Evolutionary conservation across 2,888 invertebrate species (phyloP).

Genomic region (Tribolium freemani): DNA sequence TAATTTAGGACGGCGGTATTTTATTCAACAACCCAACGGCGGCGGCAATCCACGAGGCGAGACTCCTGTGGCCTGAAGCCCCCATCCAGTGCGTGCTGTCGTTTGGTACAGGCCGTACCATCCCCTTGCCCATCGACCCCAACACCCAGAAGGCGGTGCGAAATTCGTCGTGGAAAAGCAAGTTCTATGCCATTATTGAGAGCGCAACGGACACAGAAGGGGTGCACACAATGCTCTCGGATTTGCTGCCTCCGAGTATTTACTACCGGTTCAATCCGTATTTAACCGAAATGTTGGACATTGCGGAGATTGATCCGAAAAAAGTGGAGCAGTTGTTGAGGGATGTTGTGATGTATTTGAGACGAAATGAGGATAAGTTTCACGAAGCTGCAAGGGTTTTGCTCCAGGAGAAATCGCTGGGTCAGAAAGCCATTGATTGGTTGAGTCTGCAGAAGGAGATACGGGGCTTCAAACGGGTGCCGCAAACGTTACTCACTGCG

Average conservation of each 20-base stretch:
- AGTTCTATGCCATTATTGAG: conserved; percentile 84
- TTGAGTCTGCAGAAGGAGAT: conserved; percentile 44
- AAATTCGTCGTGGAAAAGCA: conserved; percentile 78
- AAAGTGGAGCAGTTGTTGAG: conserved; percentile 78
- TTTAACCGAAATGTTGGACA: conserved; percentile 80
- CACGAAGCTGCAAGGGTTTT: conserved; percentile 72
- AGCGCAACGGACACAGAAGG: conserved; percentile 90
- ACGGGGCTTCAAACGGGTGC: conserved; percentile 41
- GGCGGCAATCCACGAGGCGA: conserved; percentile 89
- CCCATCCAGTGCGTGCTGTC: conserved; percentile 85
- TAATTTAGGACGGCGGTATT: conserved; percentile 82
- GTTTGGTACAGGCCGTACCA: conserved; percentile 82
- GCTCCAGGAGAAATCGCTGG: conserved; percentile 15
- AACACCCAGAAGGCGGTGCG: conserved; percentile 55
- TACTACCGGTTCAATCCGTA: conserved; percentile 93
- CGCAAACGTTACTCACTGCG: background rate
- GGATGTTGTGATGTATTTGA: conserved; percentile 83
- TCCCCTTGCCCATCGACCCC: conserved; percentile 64
- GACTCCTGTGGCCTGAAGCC: conserved; percentile 82
- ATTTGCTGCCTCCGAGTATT: conserved; percentile 78
- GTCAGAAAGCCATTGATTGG: conserved; percentile 43
- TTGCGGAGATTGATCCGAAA: conserved; percentile 84
- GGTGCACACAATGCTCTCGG: conserved; percentile 82
- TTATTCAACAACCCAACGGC: conserved; percentile 91
- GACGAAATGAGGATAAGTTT: conserved; percentile 85